Conservation (phyloP, 2,888 invertebrate genomes). For the Brenthis hecate region DNA sequence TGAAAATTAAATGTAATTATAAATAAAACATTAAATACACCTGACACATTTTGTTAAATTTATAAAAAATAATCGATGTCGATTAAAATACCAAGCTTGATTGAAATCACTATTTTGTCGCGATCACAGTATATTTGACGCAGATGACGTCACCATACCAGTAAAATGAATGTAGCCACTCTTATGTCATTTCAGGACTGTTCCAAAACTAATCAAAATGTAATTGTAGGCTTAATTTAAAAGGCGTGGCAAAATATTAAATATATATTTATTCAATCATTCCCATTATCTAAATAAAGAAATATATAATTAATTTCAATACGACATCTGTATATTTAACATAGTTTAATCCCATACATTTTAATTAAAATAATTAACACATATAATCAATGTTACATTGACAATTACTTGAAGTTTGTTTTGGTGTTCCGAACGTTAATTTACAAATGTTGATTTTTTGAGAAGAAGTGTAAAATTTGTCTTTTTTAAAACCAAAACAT, state of each 20-base stretch:
- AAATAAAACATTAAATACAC: not conserved
- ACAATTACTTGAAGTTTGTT: constrained; percentile 41
- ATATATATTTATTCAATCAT: constrained; percentile 13
- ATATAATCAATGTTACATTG: constrained; percentile 32
- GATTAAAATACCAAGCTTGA: not conserved
- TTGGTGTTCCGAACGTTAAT: constrained; percentile 54
- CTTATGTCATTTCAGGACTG: constrained; percentile 34
- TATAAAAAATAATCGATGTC: not conserved
- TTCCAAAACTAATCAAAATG: constrained; percentile 40
- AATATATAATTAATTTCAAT: not conserved
- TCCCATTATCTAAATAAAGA: not conserved
- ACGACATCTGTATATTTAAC: not conserved
- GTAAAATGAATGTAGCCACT: constrained; percentile 18
- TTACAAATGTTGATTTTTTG: constrained; percentile 63
- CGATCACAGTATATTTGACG: constrained; percentile 2
- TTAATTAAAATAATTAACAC: constrained; percentile 4
- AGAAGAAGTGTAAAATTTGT: constrained; percentile 49
- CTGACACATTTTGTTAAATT: not conserved
- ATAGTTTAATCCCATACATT: constrained; percentile 7
- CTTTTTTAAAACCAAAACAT: constrained; percentile 55
- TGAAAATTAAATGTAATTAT: not conserved
- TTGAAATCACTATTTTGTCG: constrained; percentile 1
- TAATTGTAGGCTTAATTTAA: constrained; percentile 22
- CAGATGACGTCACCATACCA: constrained; percentile 9
- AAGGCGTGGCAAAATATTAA: constrained; percentile 35